These are phyloP conservation scores for Pseudoips prasinana DNA, from an alignment of 2,888 invertebrate species.

Conservation along the genomic window DNA sequence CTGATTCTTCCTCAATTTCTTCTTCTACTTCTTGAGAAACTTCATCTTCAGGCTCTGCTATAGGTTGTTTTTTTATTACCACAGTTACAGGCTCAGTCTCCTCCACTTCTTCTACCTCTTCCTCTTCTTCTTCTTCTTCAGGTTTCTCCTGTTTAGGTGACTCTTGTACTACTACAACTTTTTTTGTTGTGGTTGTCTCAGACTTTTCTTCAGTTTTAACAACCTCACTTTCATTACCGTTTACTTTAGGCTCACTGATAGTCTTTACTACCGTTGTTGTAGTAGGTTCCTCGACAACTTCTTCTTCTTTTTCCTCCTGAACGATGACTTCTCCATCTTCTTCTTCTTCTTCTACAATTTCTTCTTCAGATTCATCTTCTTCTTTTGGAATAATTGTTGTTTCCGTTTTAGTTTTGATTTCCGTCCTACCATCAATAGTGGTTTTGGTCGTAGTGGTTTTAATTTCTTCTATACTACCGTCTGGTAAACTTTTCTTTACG, in stretches of 20 bases:
- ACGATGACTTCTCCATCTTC: slow-evolving; percentile 38
- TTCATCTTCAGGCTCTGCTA: slow-evolving; percentile 17
- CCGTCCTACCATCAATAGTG: slow-evolving; percentile 68
- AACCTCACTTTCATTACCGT: slow-evolving; percentile 39
- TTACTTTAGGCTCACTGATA: slow-evolving; percentile 35
- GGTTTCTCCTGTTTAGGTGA: slow-evolving; percentile 45
- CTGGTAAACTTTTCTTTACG: slow-evolving; percentile 59
- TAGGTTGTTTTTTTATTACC: slow-evolving; percentile 34
- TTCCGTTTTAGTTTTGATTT: slow-evolving; percentile 68
- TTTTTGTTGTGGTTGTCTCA: slow-evolving; percentile 57
- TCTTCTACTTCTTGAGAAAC: slow-evolving; percentile 10
- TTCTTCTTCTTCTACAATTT: slow-evolving; percentile 53
- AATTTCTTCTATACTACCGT: slow-evolving; percentile 66
- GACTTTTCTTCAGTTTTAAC: slow-evolving; percentile 60
- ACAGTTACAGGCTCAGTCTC: slow-evolving; percentile 38
- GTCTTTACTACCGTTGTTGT: too few species aligned
- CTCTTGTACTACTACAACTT: slow-evolving; percentile 56
- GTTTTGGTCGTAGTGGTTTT: slow-evolving; percentile 73
- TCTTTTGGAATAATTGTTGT: slow-evolving; percentile 67
- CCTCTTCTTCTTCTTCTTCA: slow-evolving; percentile 40
- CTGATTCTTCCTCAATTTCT: slow-evolving; percentile 8
- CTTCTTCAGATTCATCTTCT: slow-evolving; percentile 53
- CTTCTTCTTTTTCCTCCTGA: slow-evolving; percentile 34
- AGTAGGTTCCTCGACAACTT: slow-evolving; percentile 28
- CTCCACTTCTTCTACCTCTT: slow-evolving; percentile 39